These are phyloP conservation scores for Myripristis jacobus DNA, from an alignment of 2,797 vertebrate species.

Conservation along the genomic window DNA sequence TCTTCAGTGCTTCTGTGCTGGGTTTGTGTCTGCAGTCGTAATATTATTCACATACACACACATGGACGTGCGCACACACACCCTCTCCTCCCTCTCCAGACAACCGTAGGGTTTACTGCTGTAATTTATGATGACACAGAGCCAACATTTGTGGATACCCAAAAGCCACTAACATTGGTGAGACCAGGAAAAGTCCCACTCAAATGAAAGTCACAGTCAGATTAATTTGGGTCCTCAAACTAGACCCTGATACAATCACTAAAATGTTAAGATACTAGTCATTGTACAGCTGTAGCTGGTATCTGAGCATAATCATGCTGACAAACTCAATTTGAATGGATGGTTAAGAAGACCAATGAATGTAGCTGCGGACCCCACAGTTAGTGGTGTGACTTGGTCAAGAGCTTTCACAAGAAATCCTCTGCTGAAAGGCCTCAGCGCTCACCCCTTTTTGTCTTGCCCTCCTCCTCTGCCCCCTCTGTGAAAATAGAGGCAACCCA, in stretches of 20 bases:
- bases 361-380: constrained; percentile 66
- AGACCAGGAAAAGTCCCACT: constrained; percentile 16
- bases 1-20: constrained; percentile 43
- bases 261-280: neutral
- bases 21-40: constrained; percentile 33
- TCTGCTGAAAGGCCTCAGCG: constrained; percentile 68
- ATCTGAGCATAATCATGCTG: constrained; percentile 34
- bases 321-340: constrained; percentile 49
- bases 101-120: constrained; percentile 30
- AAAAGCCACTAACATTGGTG: neutral
- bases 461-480: constrained; percentile 71
- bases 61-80: constrained; percentile 1
- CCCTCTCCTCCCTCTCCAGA: constrained; percentile 11
- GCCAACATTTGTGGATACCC: constrained; percentile 20
- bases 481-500: constrained; percentile 82
- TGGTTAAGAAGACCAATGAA: constrained; percentile 53
- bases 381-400: constrained; percentile 75
- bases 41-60: neutral
- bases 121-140: constrained; percentile 34
- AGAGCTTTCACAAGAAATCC: constrained; percentile 74
- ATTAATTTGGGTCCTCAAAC: neutral
- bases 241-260: neutral
- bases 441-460: constrained; percentile 75
- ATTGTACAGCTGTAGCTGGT: constrained; percentile 4
- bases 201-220: constrained; percentile 23